Conservation (phyloP, 2,113 vertebrate species). For the Tursiops truncatus region DNA sequence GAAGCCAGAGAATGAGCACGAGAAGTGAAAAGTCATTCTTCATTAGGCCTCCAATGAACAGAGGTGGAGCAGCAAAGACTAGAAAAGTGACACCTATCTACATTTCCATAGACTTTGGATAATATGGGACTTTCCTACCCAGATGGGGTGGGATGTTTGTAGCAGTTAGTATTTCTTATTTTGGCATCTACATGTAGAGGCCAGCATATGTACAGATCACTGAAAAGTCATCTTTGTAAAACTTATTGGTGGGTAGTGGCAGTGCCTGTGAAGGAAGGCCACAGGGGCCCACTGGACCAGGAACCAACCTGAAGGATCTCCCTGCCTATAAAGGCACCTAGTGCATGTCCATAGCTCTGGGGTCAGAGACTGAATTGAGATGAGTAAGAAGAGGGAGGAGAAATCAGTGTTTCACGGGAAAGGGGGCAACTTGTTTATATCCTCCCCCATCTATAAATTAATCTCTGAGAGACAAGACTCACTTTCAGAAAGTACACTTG, state of each 20-base stretch:
- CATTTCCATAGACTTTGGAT: not conserved
- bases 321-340: not conserved
- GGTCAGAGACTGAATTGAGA: not conserved
- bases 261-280: not conserved
- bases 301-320: not conserved
- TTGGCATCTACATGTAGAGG: not conserved
- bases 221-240: not conserved
- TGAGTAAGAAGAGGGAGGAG: not conserved
- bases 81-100: not conserved
- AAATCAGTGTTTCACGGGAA: not conserved
- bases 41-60: not conserved
- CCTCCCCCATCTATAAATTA: slow-evolving; percentile 12
- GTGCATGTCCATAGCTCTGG: not conserved
- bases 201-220: not conserved
- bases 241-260: not conserved
- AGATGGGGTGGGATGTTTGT: not conserved
- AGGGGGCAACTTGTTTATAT: not conserved
- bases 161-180: not conserved
- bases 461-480: slow-evolving; percentile 4
- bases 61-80: not conserved
- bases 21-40: not conserved
- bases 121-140: not conserved
- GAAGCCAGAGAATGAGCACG: not conserved
- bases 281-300: not conserved
- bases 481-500: not conserved